phyloP scores from a whole-genome alignment of 2,888 invertebrate species.

The Acanthoscelides obtectus region DNA sequence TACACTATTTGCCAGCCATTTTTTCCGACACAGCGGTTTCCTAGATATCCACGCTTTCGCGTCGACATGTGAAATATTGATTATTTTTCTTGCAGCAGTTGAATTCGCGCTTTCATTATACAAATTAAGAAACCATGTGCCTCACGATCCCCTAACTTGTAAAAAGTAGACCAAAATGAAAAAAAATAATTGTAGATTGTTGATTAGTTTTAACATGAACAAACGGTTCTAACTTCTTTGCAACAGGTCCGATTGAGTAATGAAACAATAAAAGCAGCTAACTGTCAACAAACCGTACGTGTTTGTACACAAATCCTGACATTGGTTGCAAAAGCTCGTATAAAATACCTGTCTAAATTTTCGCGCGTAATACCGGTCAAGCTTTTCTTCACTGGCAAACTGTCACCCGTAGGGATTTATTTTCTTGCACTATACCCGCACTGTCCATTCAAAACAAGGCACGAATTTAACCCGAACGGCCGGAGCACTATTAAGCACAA shows the following conservation, averaged over 20 bases:
- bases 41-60: neutral
- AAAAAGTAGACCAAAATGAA: too few relatives aligned
- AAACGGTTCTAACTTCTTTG: too few relatives aligned
- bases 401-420: neutral
- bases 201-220: too few relatives aligned
- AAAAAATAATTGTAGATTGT: too few relatives aligned
- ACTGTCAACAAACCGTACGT: neutral
- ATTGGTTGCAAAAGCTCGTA: neutral
- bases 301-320: neutral
- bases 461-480: neutral
- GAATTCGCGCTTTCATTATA: neutral
- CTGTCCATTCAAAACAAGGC: neutral
- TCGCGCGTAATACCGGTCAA: slow-evolving; percentile 8
- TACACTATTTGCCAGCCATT: slow-evolving; percentile 14
- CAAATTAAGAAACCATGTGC: neutral
- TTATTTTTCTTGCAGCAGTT: slow-evolving; percentile 6
- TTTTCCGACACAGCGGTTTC: slow-evolving; percentile 9
- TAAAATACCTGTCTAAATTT: slow-evolving; percentile 4
- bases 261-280: too few relatives aligned
- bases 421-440: neutral
- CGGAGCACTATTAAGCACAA: slow-evolving; percentile 3
- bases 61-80: slow-evolving; percentile 6
- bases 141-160: too few relatives aligned
- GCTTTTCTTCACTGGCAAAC: neutral
- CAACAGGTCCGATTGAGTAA: too few relatives aligned